Evolutionary conservation across 2,113 vertebrate genomes (phyloP), one percentile per base, ranked within the genome.

Genomic region (Hystrix cristata): DNA sequence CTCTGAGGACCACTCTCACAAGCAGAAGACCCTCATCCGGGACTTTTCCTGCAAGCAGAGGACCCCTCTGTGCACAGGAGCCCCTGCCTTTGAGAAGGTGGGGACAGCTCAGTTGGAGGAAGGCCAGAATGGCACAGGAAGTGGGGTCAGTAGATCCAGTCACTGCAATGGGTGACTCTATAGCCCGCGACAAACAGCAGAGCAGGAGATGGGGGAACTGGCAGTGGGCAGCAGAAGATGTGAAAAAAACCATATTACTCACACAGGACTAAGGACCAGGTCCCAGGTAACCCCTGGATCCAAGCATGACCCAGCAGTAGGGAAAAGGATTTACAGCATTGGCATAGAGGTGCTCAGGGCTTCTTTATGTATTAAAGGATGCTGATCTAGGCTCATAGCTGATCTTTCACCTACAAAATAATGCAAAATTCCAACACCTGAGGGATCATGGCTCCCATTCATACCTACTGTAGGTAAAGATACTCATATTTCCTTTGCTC

Each of bases 401-500:
- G 71, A 53, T 31, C 29, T 79, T 69, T 59, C 46, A 27, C 53
- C n/a, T 31, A 25, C 10, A 76, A 88, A 81, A 38, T 90, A 25
- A 81, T 25, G 7, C 48, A 31, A 81, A 93, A 31, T 84, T 71
- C 12, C 29, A 43, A 1, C 48, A 46, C 27, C 18, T 53, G 71
- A 96, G 64, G 8, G 9, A 74, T 74, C 23, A 0, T 87, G 76
- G 27, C 53, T 88, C 65, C 64, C 60, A 95, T 46, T 82, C 83
- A 27, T 69, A 76, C 46, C n/a, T 91, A 6, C 43, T 85, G 64
- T 29, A 25, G n/a, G 46, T 48, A 55, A 38, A 88, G 51, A 55
- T 27, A 51, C 21, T 48, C 79, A 87, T 74, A 14, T 76, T 93
- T 91, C 12, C 69, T 96, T 85, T 86, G 14, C 67, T 91, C 59